Conservation (phyloP, 2,113 vertebrate species). For the Suricata suricatta region DNA sequence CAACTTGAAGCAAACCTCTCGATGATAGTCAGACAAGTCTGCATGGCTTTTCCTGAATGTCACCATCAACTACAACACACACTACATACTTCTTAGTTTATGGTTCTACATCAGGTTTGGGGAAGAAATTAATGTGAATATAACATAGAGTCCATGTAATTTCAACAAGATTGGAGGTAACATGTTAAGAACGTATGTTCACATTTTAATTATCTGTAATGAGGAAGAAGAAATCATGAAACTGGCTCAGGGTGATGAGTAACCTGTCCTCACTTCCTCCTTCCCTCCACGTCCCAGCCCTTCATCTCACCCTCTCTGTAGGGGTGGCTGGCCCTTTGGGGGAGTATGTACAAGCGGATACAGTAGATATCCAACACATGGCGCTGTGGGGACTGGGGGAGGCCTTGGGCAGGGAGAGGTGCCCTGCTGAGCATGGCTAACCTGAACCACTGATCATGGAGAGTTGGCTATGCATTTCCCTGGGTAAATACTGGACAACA, state of each 20-base stretch:
- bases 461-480: not conserved
- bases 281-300: not conserved
- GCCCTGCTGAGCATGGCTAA: rapidly evolving
- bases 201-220: not conserved
- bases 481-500: not conserved
- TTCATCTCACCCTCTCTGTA: not conserved
- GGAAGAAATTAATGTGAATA: not conserved
- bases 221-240: not conserved
- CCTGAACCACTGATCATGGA: rapidly evolving
- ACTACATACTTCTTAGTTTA: not conserved
- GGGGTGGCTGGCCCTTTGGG: not conserved
- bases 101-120: no score
- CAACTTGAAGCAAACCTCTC: not conserved
- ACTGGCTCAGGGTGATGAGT: no score
- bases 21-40: not conserved
- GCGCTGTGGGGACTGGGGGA: not conserved
- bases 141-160: not conserved
- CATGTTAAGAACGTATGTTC: not conserved
- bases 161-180: not conserved
- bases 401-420: not conserved
- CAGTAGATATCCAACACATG: not conserved
- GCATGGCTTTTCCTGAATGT: not conserved
- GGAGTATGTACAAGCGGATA: not conserved
- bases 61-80: not conserved
- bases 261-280: not conserved